Evolutionary conservation across 2,888 invertebrate species (phyloP), one percentile per base, ranked within the genome.

Genomic region (Belgica antarctica): DNA sequence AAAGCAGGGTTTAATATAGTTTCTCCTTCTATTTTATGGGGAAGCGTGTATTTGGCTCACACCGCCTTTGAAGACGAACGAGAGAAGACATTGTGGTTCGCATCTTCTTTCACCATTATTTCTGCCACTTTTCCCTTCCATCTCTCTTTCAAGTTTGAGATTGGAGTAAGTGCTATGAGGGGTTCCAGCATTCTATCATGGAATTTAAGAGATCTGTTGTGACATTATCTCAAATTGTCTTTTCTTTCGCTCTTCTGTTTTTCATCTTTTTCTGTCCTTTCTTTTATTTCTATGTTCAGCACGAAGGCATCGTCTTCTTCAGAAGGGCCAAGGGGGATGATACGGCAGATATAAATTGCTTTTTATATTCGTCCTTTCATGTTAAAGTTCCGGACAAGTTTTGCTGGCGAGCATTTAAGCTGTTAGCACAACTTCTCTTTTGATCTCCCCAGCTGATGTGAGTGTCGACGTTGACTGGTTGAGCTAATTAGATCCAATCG

Each of bases 161-260:
- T 41, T 63, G 63, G 41, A 41, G 28, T n/a, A n/a, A n/a, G n/a
- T n/a, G n/a, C n/a, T n/a, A n/a, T n/a, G n/a, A n/a, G 36, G 36
- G 63, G 22, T 62, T 62, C 41, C 41, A 41, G 10, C 15, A 24
- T 17, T 59, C 25, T 59, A n/a, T 27, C 25, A 59, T 59, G 46
- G 36, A 36, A 36, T 65, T 65, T 65, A 41, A 65, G 46, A 65
- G 65, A 46, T 24, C 47, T 47, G 47, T 25, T 65, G 47, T 47
- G 65, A 65, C 65, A 65, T 65, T 65, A 65, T 65, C 65, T 65
- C 47, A 65, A 65, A 65, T 65, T 65, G 65, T 65, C 47, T 65
- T 28, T 46, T 65, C 46, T 47, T 19, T 24, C 12, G 3, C n/a
- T 24, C 22, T 27, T 17, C 65, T 47, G 8, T n/a, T n/a, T 47